phyloP scores from a whole-genome alignment of 2,888 invertebrate genomes.

The Eristalis tenax region DNA sequence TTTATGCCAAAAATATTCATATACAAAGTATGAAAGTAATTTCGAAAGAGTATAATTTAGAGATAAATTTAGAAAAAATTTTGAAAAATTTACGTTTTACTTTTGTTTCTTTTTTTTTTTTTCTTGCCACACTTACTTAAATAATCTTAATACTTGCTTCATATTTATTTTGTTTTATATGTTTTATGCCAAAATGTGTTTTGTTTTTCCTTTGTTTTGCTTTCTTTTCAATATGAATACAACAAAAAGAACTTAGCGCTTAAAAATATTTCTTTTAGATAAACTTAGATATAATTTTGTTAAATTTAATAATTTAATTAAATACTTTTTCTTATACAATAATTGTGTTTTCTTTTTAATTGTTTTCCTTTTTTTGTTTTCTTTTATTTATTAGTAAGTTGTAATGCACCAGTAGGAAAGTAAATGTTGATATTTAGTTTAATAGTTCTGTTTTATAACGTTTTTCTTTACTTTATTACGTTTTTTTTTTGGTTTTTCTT shows the following conservation, averaged over 20 bases:
- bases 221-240: neutral
- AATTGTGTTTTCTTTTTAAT: conserved; percentile 55
- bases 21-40: conserved; percentile 69
- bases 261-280: conserved; percentile 63
- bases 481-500: conserved; percentile 45
- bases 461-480: conserved; percentile 13
- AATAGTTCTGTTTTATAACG: conserved; percentile 73
- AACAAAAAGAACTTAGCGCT: conserved; percentile 59
- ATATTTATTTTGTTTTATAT: neutral
- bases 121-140: conserved; percentile 65
- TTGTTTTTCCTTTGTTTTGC: conserved; percentile 27
- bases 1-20: conserved; percentile 71
- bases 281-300: conserved; percentile 49
- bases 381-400: conserved; percentile 65
- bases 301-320: conserved; percentile 45
- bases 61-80: conserved; percentile 58
- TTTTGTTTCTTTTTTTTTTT: conserved; percentile 1
- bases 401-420: conserved; percentile 78
- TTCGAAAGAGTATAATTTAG: conserved; percentile 56
- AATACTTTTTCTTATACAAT: conserved; percentile 69
- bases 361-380: conserved; percentile 61
- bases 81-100: conserved; percentile 58
- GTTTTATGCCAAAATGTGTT: neutral
- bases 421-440: conserved; percentile 76
- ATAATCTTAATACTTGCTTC: conserved; percentile 68